Percentiles rank a stretch among this genome's conserved stretches.
These are phyloP conservation scores for Hippocampus mohnikei DNA, from an alignment of 2,113 vertebrate genomes.

Conservation along the genomic window DNA sequence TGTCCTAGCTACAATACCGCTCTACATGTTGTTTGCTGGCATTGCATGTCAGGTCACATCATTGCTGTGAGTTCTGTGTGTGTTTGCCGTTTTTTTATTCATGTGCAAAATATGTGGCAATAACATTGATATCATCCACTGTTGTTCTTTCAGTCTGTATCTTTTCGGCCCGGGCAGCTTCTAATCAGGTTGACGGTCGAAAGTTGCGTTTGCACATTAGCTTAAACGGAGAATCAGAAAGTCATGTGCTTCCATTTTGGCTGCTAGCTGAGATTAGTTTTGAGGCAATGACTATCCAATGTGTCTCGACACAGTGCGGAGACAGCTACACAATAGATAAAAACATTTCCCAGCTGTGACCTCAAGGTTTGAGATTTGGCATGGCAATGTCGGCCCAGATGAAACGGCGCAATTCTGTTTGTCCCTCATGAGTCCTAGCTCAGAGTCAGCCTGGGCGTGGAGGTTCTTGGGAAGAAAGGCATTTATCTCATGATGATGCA, in stretches of 20 bases:
- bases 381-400: background rate
- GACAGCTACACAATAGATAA: constrained; percentile 15
- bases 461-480: constrained; percentile 28
- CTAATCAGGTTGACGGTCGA: too few relatives aligned
- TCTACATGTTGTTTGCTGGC: background rate
- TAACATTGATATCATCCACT: background rate
- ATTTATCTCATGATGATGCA: constrained; percentile 19
- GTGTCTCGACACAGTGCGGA: background rate
- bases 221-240: background rate
- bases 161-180: background rate
- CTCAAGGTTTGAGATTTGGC: constrained; percentile 3
- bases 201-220: too few relatives aligned
- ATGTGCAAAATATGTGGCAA: background rate
- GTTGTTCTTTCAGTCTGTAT: background rate
- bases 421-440: constrained; percentile 14
- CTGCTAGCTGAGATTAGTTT: constrained; percentile 20
- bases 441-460: constrained; percentile 6
- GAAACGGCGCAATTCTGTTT: constrained; percentile 23
- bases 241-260: background rate
- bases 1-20: constrained; percentile 19
- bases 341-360: constrained; percentile 22
- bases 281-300: constrained; percentile 19
- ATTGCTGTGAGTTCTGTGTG: background rate
- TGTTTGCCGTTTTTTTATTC: background rate
- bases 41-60: background rate